Evolutionary conservation across 1,140 invertebrate species (phyloP).

Genomic region (Dysdera silvatica): DNA sequence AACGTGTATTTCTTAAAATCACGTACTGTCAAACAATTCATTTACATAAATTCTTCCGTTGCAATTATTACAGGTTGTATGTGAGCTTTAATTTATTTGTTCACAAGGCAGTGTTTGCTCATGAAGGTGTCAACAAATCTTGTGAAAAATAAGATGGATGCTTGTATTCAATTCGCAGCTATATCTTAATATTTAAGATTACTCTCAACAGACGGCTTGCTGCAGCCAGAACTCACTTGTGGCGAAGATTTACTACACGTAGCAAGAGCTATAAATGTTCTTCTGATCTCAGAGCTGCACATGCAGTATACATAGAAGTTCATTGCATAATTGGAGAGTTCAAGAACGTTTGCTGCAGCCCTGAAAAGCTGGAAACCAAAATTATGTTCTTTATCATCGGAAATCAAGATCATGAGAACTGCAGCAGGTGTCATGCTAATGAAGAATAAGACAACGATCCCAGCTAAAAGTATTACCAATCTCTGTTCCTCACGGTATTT

Average conservation of each 20-base stretch:
- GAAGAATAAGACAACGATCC: constrained; percentile 63
- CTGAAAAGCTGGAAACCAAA: constrained; percentile 58
- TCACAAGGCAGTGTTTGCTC: too few species aligned
- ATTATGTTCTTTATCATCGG: constrained; percentile 35
- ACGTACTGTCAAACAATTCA: too few species aligned
- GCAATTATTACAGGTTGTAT: too few species aligned
- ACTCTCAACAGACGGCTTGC: constrained; percentile 20
- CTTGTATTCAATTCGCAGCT: too few species aligned
- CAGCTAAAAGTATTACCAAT: constrained; percentile 59
- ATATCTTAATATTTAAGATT: constrained; percentile 20
- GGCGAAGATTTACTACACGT: constrained; percentile 9
- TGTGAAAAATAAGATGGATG: too few species aligned
- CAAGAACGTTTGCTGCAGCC: constrained; percentile 61
- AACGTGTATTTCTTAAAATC: too few species aligned
- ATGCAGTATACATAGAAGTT: constrained; percentile 72
- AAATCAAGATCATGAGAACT: constrained; percentile 52
- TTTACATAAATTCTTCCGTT: too few species aligned
- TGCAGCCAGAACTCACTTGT: constrained; percentile 9
- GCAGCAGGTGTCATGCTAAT: constrained; percentile 68
- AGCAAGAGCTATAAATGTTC: constrained; percentile 53
- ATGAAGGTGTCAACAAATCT: too few species aligned
- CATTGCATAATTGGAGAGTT: constrained; percentile 65
- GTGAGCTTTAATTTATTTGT: too few species aligned
- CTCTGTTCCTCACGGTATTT: constrained; percentile 59
- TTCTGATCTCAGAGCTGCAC: constrained; percentile 65